These are phyloP conservation scores for Scortum barcoo DNA, from an alignment of 2,113 vertebrate species.

Conservation along the genomic window DNA sequence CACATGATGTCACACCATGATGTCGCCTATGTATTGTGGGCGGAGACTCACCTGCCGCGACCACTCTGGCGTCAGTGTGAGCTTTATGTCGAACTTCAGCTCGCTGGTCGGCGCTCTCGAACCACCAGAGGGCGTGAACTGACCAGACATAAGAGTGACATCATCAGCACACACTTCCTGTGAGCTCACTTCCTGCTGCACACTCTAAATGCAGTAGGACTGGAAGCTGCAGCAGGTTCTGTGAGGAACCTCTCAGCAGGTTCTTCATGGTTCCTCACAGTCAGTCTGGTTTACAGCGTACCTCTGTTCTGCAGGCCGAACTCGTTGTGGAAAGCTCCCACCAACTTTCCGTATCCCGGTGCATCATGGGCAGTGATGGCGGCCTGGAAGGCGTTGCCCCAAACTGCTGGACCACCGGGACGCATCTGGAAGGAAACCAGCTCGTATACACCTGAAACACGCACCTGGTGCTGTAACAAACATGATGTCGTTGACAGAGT, in stretches of 20 bases:
- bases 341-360: slow-evolving; percentile 87
- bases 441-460: slow-evolving; percentile 90
- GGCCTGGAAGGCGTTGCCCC: slow-evolving; percentile 87
- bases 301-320: slow-evolving; percentile 90
- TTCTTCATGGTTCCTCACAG: too few relatives aligned
- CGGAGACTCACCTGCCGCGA: slow-evolving; percentile 90
- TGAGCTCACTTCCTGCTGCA: too few relatives aligned
- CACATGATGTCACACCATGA: neutral
- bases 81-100: slow-evolving; percentile 87
- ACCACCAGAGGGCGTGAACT: slow-evolving; percentile 95
- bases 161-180: neutral
- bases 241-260: too few relatives aligned
- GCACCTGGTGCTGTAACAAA: slow-evolving; percentile 23
- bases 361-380: slow-evolving; percentile 85
- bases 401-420: slow-evolving; percentile 91
- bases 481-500: neutral
- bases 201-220: too few relatives aligned
- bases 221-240: too few relatives aligned
- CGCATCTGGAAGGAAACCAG: slow-evolving; percentile 91
- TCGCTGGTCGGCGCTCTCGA: slow-evolving; percentile 86
- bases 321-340: slow-evolving; percentile 92
- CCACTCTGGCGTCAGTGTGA: slow-evolving; percentile 90
- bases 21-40: neutral
- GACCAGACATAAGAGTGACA: neutral
- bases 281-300: slow-evolving; percentile 54